Base-by-base conservation (phyloP, 2,888 invertebrate species). In the Cosmia trapezina region DNA sequence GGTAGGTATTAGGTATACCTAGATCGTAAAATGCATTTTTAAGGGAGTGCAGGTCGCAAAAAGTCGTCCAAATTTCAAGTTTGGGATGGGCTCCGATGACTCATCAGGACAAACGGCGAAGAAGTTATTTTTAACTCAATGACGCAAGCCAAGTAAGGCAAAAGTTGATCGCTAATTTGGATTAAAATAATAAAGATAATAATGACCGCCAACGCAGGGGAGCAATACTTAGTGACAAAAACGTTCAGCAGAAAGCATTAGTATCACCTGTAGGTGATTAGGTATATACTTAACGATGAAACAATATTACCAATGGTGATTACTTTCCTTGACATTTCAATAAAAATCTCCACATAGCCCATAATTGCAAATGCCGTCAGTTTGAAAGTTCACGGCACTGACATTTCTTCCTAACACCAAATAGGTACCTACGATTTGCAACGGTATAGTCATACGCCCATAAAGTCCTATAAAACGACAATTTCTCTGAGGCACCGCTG, bases 341-440 rank as follows among this genome's bases (percentile, higher is more conserved):
- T 67, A 71, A 79, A 73, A n/a, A 83, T 62, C 59, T 73, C 33
- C 45, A 49, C 49, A 37, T n/a, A 37, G 37, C n/a, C 17, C 14
- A 65, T 78, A 72, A 73, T 81, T 80, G 77, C 59, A 77, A 80
- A 82, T 76, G 73, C 41, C 77, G 64, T 68, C 66, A 57, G 69
- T 79, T 78, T 73, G 49, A 87, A 89, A 87, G 89, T 89, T 89
- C 87, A 88, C 73, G 83, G 80, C 81, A 80, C 72, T 89, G 90
- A 80, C 90, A 91, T 91, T 91, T 89, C 70, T 81, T 80, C 65
- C 66, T 76, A 80, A 66, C 54, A 71, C 53, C 70, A 57, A 65
- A 62, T 61, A 54, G 70, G 69, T 75, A n/a, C n/a, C n/a, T n/a
- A 73, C 54, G 69, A 56, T 63, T 81, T 64, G 57, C 62, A 73